Base-by-base conservation (phyloP, 2,888 invertebrate genomes). In the Gymnoscelis rufifasciata region DNA sequence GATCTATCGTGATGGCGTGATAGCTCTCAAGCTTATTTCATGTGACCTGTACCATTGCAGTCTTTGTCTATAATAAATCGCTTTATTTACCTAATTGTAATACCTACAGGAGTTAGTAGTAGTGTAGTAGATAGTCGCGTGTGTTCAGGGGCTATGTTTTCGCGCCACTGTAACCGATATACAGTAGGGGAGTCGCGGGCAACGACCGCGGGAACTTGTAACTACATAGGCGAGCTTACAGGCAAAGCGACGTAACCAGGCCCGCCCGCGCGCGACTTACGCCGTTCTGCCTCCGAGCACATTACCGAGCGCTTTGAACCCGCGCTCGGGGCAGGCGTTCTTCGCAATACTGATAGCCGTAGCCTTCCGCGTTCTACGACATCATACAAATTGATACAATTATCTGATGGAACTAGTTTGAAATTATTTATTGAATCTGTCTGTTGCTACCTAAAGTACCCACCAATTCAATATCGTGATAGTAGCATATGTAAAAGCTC, bases 181-280 rank as follows among this genome's bases (percentile, higher is more conserved):
- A 57, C 40, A 38, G 50, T 53, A 81, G 78, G 79, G 81, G 78
- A 83, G 76, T 72, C 76, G 75, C 83, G 84, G 84, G 71, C 87
- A 86, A 81, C 82, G 87, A 87, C 87, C 87, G 84, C 78, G 78
- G 74, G 87, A 87, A 86, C 87, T 87, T 88, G 86, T 83, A 82
- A 87, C 86, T 84, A 87, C 83, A 83, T 86, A 78, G 71, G 72
- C 66, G 64, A 59, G 60, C 64, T 60, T 66, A 58, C 60, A 57
- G 61, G 52, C 64, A 60, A 52, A 82, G 74, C 62, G 77, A 52
- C 78, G 67, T 73, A 83, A 83, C 71, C 69, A 58, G 67, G 47
- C 58, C 55, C 45, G 33, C 45, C 33, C 43, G 40, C 37, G 33
- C 41, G 43, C 61, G 52, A 23, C 54, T 68, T 74, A 71, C 66